These are phyloP conservation scores for Eutrigla gurnardus DNA, from an alignment of 2,797 vertebrate species.

Conservation along the genomic window DNA sequence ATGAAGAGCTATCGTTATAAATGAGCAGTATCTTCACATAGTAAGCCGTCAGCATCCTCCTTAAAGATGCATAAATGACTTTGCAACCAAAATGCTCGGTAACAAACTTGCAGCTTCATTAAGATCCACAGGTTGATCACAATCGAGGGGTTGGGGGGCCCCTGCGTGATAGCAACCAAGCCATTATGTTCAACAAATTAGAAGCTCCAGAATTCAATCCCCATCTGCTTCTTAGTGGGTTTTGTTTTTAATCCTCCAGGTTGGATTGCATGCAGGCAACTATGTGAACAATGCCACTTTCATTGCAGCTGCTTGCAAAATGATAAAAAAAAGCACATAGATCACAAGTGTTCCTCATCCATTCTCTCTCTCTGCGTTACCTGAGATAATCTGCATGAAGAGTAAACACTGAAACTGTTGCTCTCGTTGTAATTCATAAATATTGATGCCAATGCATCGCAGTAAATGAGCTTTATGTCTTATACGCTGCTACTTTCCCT, in stretches of 20 bases:
- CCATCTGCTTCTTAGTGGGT: slow-evolving; percentile 21
- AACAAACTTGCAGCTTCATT: background rate
- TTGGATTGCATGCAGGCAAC: slow-evolving; percentile 10
- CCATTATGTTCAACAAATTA: background rate
- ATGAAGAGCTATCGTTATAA: background rate
- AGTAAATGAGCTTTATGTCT: slow-evolving; percentile 40
- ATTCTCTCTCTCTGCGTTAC: slow-evolving; percentile 21
- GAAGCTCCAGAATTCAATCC: background rate
- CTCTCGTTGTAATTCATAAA: slow-evolving; percentile 31
- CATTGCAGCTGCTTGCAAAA: slow-evolving; percentile 5
- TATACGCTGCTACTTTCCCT: background rate
- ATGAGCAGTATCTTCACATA: background rate
- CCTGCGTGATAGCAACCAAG: background rate
- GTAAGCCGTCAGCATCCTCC: no score
- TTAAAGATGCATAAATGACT: no score
- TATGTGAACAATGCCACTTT: slow-evolving; percentile 17
- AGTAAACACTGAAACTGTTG: slow-evolving; percentile 5
- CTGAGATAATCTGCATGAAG: slow-evolving; percentile 39
- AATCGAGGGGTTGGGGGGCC: background rate
- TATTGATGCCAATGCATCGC: slow-evolving; percentile 29
- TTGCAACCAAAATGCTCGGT: background rate
- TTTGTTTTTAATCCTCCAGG: slow-evolving; percentile 14
- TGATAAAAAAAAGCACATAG: background rate
- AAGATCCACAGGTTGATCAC: background rate
- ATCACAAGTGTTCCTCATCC: slow-evolving; percentile 18